These are phyloP conservation scores for Pandion haliaetus DNA, from an alignment of 2,113 vertebrate species.

Conservation along the genomic window DNA sequence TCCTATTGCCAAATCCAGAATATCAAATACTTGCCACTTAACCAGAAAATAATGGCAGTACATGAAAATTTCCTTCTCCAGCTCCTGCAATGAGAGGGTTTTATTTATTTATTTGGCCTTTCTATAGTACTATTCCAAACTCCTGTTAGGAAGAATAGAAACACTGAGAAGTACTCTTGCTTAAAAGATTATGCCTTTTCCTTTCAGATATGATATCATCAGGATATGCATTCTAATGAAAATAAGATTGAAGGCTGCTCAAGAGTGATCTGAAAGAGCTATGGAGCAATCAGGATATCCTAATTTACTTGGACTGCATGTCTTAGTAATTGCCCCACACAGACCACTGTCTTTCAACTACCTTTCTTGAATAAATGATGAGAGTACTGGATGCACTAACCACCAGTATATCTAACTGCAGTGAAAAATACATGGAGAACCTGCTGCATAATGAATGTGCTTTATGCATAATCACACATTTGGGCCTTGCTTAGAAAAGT, in stretches of 20 bases:
- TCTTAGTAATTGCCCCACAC: not conserved
- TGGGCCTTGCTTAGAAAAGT: not conserved
- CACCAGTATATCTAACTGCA: not conserved
- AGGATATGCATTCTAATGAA: not conserved
- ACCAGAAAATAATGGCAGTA: not conserved
- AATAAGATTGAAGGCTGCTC: not conserved
- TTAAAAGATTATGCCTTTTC: not conserved
- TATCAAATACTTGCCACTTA: not conserved
- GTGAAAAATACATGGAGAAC: not conserved
- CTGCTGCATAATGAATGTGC: not conserved
- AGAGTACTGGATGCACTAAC: not conserved
- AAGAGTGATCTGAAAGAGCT: not conserved
- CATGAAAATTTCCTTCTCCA: not conserved
- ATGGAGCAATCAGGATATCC: not conserved
- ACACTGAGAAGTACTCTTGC: not conserved
- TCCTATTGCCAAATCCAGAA: not conserved
- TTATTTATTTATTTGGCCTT: not conserved
- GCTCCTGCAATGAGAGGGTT: not conserved
- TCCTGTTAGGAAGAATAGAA: not conserved
- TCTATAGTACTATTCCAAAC: not conserved
- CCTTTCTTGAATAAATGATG: not conserved
- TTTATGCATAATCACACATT: not conserved
- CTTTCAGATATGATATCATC: not conserved
- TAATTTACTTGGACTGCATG: not conserved
- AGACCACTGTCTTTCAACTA: not conserved